Conservation (phyloP, 2,888 invertebrate genomes). For the Epiblema foenella region DNA sequence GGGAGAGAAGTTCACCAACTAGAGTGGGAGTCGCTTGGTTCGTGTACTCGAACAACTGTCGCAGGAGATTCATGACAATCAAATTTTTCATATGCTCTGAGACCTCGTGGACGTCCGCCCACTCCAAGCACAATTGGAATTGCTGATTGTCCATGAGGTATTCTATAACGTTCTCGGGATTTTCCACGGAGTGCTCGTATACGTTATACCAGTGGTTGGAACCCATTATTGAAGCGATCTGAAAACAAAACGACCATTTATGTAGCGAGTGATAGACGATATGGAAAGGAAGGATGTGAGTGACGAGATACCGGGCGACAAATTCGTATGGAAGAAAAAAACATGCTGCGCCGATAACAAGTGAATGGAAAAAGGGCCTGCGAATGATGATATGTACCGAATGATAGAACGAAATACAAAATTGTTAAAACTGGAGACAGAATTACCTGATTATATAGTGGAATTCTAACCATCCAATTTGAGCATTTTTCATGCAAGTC, state of each 20-base stretch:
- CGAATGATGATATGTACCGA: too few species aligned
- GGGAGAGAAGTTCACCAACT: conserved; percentile 83
- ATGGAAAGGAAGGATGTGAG: too few species aligned
- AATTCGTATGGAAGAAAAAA: too few species aligned
- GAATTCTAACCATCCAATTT: conserved; percentile 86
- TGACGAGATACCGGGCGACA: too few species aligned
- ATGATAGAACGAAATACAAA: background rate
- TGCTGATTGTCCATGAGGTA: conserved; percentile 84
- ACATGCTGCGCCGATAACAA: too few species aligned
- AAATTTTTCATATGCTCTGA: conserved; percentile 83
- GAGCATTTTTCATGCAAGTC: conserved; percentile 77
- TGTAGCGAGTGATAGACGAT: background rate
- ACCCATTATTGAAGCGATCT: conserved; percentile 85
- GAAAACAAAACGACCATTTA: conserved; percentile 48
- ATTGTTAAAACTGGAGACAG: background rate
- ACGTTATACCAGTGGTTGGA: conserved; percentile 86
- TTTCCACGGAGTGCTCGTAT: conserved; percentile 82
- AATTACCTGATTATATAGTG: conserved; percentile 86
- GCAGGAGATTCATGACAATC: conserved; percentile 81
- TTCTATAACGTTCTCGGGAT: conserved; percentile 82
- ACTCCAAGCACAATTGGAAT: conserved; percentile 88
- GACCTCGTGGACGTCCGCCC: conserved; percentile 87
- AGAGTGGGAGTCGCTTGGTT: conserved; percentile 72
- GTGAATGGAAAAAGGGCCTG: too few species aligned
- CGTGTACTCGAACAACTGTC: conserved; percentile 83